Evolutionary conservation across 2,797 vertebrate genomes (phyloP), one percentile per base, ranked within the genome.

Genomic region (Fratercula arctica): DNA sequence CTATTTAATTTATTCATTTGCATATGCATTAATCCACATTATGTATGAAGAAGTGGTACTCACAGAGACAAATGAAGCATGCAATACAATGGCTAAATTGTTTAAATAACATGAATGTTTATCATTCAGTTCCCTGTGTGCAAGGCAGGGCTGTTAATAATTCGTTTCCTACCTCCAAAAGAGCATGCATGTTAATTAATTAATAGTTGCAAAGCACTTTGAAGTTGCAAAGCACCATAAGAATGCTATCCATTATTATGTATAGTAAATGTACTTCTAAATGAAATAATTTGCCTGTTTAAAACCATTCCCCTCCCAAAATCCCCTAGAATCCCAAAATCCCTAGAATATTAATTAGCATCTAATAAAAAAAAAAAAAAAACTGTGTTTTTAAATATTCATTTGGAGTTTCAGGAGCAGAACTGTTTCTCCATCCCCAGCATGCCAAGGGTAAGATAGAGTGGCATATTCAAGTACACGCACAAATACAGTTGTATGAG

Each of bases 81-180:
- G 87, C 87, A 78, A 61, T 73, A 86, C 93, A 95, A 90, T 88
- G 67, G 76, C 54, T 93, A 94, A 95, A 91, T 86, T 95, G 94
- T 96, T 96, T 95, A 95, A 95, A 91, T 76, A 96, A 95, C 87
- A 76, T 20, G 57, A 91, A 87, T 88, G 83, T 96, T 96, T 96
- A 91, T 94, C 54, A 70, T 90, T 91, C 63, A 24, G 54, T 60
- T 97, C 87, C 63, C 85, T 91, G 26, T 73, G 67, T 93, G 87
- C 89, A 93, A 95, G 80, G 84, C 80, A 66, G 51, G 59, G 87
- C 43, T 96, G 83, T 76, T 91, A 95, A 95, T 95, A 95, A 96
- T 97, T 96, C 84, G 79, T 88, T 95, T 88, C 69, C 66, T 95
- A 95, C 94, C 87, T 97, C 94, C 80, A 91, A 91, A 97, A 95